Percentiles rank a stretch among this genome's conserved stretches.
phyloP scores from a whole-genome alignment of 2,888 invertebrate genomes.

The Mythimna pallens region DNA sequence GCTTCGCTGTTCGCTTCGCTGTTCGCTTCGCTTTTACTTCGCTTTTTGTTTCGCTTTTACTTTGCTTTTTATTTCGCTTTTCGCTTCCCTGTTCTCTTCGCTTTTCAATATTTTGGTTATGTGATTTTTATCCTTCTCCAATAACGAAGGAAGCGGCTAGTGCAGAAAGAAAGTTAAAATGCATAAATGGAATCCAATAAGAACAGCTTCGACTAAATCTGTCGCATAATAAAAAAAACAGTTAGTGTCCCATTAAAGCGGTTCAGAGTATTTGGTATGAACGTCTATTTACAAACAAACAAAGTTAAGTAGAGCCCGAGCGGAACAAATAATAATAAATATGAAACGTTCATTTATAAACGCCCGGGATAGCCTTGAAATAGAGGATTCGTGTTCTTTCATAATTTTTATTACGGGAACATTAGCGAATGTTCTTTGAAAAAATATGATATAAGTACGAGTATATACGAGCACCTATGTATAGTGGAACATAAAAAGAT shows the following conservation, averaged over 20 bases:
- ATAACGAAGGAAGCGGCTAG: background rate
- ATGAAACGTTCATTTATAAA: slow-evolving; percentile 43
- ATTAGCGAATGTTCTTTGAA: slow-evolving; percentile 8
- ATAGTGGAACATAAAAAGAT: background rate
- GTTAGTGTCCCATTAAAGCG: slow-evolving; percentile 29
- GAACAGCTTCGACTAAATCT: slow-evolving; percentile 7
- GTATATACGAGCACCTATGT: background rate
- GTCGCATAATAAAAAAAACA: slow-evolving; percentile 22
- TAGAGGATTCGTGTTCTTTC: slow-evolving; percentile 17
- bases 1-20: too few species aligned
- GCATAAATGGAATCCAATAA: background rate
- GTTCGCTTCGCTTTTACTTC: too few species aligned
- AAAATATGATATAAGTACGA: slow-evolving; percentile 6
- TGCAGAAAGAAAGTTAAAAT: background rate
- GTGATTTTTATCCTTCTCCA: background rate
- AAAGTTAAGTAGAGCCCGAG: slow-evolving; percentile 40
- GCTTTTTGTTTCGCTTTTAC: too few species aligned
- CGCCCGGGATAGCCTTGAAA: slow-evolving; percentile 22
- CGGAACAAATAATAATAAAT: slow-evolving; percentile 54
- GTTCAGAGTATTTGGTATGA: slow-evolving; percentile 35
- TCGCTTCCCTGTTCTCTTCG: too few species aligned
- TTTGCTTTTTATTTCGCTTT: too few species aligned
- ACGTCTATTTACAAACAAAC: slow-evolving; percentile 53
- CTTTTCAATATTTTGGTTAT: background rate
- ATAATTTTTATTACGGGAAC: slow-evolving; percentile 35